Evolutionary conservation across 2,797 vertebrate genomes (phyloP).

Genomic region (Ctenochaetus hawaiiensis): DNA sequence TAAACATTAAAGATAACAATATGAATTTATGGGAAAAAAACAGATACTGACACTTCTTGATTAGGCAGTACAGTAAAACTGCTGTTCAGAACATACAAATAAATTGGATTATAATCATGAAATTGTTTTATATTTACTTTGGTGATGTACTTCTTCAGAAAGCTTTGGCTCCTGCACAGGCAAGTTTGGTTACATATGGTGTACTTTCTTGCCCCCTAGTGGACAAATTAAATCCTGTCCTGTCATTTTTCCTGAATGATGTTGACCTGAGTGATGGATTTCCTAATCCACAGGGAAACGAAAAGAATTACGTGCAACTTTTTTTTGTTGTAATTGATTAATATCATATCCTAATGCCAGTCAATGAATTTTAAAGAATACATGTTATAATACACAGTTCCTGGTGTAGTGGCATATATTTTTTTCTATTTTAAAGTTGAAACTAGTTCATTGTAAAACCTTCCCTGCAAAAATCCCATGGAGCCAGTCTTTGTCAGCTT

Average conservation of each 20-base stretch:
- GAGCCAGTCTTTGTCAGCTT: conserved; percentile 66
- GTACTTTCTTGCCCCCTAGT: conserved; percentile 85
- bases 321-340: not conserved
- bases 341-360: not conserved
- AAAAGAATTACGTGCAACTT: not conserved
- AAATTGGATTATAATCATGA: not conserved
- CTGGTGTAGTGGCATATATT: not conserved
- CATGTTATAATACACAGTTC: not conserved
- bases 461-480: conserved; percentile 44
- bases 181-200: conserved; percentile 49
- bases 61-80: not conserved
- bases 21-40: not conserved
- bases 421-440: not conserved
- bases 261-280: conserved; percentile 1
- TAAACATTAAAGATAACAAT: not conserved
- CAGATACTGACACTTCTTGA: not conserved
- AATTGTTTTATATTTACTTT: not conserved
- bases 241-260: not conserved
- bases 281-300: not conserved
- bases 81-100: not conserved
- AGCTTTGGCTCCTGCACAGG: not conserved
- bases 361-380: not conserved
- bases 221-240: conserved; percentile 43
- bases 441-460: conserved; percentile 51
- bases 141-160: not conserved